Base-by-base conservation (phyloP, 2,797 vertebrate genomes). In the Crocidura indochinensis region DNA sequence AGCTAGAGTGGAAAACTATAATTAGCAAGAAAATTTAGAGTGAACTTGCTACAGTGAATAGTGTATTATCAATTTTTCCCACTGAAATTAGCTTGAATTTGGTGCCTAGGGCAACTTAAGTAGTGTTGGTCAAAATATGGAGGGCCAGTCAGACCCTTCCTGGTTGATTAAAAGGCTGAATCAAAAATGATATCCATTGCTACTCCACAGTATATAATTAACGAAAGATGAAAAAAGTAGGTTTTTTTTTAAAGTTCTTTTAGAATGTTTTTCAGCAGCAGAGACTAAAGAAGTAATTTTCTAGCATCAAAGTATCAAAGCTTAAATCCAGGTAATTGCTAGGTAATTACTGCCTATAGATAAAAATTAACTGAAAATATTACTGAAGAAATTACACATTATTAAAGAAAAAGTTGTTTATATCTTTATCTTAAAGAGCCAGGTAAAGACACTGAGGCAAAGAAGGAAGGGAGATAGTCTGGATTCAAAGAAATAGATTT, bases 301-400 rank as follows among this genome's bases (percentile, higher is more conserved):
- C 71, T 83, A 82, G 92, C 75, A 94, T 94, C 94, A 94, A 95
- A 91, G 86, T 65, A 93, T 69, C 78, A 94, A 90, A 88, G 64
- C 74, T 64, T 46, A 79, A 90, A 86, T 76, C 56, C 84, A 89
- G 27, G 31, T 91, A 93, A 89, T 83, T 84, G 49, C 20, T 31
- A 91, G 51, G 1, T 90, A 91, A 92, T 90, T 44, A n/a, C 22
- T 84, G 51, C 17, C 80, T 60, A 7, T 60, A 20, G 7, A 60
- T 19, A 64, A 27, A 93, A 87, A 92, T 72, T 75, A 87, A 89
- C 53, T 87, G 26, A 75, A 87, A 88, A 84, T 20, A 83, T 47
- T 78, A 49, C 2, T 75, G 27, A 81, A 67, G 38, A 74, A 88
- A 29, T 72, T 51, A 84, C 87, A 84, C 26, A 83, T 47, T 75